Evolutionary conservation across 2,797 vertebrate genomes (phyloP), one percentile per base, ranked within the genome.

Genomic region (Hoplostethus atlanticus): DNA sequence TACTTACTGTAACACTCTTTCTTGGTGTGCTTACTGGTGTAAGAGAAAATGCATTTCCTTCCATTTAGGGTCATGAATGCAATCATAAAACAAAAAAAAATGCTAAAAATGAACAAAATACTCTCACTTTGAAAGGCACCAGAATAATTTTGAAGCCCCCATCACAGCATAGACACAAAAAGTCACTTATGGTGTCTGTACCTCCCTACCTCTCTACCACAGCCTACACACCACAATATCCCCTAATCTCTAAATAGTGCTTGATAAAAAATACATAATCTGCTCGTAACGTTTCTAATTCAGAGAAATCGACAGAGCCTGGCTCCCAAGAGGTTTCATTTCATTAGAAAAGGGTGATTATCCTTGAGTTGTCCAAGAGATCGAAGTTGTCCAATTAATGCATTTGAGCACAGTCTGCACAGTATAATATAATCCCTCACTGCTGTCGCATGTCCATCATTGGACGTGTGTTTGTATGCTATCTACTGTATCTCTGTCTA

Each of bases 211-310:
- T 70, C 68, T 71, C 50, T 30, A 40, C 47, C 42, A 52, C 72
- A 12, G 53, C 61, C 68, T 62, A 60, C 70, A 48, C 34, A 25
- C 52, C 50, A 34, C 38, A 55, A 21, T 40, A 28, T 47, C 58
- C 79, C 40, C 48, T 85, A 74, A 87, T 87, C 58, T 65, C 64
- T 66, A 79, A 87, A 88, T 84, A 71, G 84, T 69, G 71, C 66
- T 62, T 67, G 60, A 73, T 73, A 6, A 84, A 85, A 87, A 71
- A 87, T 80, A 63, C 31, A 83, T 86, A 46, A 75, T 79, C 40
- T 6, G 59, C 63, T 64, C 81, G 55, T 78, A 55, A 73, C 67
- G 80, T 85, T 59, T 63, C 84, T 84, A 79, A 87, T 86, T 85
- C 52, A 88, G 76, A 66, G 54, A 71, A 80, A 78, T 74, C 28